Percentiles rank a stretch among this genome's conserved stretches.
phyloP scores from a whole-genome alignment of 2,888 invertebrate species.

The Lathronympha strigana region DNA sequence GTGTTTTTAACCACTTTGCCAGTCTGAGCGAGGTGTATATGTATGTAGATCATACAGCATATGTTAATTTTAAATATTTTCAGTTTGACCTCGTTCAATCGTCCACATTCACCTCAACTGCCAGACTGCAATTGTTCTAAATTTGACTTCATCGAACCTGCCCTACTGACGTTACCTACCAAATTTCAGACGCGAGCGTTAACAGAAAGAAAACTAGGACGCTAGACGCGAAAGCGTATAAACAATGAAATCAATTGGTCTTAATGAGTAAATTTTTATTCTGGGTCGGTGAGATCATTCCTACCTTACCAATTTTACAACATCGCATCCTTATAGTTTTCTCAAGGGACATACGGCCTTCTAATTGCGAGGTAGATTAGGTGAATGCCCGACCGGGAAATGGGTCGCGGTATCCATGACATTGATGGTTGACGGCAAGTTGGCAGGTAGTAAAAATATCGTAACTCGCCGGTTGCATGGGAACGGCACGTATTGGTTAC shows the following conservation, averaged over 20 bases:
- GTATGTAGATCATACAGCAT: too few species aligned
- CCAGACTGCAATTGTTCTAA: neutral
- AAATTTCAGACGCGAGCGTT: conserved; percentile 49
- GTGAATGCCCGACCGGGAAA: conserved; percentile 75
- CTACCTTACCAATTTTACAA: neutral
- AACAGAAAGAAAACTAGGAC: conserved; percentile 65
- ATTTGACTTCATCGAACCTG: neutral
- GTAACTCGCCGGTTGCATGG: conserved; percentile 21
- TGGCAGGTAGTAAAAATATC: conserved; percentile 38
- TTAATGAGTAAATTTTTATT: conserved; percentile 75
- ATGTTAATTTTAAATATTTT: too few species aligned
- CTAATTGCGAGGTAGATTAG: conserved; percentile 50
- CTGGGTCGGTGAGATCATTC: conserved; percentile 77
- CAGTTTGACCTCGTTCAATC: too few species aligned
- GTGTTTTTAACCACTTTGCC: too few species aligned
- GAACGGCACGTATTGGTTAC: conserved; percentile 14
- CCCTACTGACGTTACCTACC: conserved; percentile 1
- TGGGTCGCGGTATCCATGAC: conserved; percentile 75
- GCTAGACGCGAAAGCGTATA: conserved; percentile 75
- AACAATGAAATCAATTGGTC: conserved; percentile 76
- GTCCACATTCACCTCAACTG: too few species aligned
- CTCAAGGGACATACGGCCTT: conserved; percentile 3
- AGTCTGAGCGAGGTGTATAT: too few species aligned
- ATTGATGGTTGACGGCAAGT: conserved; percentile 70
- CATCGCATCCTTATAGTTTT: neutral